phyloP scores from a whole-genome alignment of 2,888 invertebrate species.

The Campoplex capitator region DNA sequence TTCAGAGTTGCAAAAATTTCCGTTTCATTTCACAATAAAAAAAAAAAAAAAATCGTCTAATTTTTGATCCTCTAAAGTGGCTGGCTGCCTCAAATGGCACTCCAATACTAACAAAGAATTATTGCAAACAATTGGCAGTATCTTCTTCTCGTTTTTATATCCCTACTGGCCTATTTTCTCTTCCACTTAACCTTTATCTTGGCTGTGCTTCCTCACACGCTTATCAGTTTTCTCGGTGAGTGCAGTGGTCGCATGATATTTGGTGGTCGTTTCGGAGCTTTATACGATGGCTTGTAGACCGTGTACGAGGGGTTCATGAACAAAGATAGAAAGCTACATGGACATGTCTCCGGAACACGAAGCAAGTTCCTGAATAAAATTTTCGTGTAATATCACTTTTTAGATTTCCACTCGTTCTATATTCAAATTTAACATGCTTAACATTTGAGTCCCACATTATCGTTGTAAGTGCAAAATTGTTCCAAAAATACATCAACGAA shows the following conservation, averaged over 20 bases:
- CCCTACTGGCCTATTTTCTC: constrained; percentile 32
- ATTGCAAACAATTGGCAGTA: constrained; percentile 30
- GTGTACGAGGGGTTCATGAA: constrained; percentile 2
- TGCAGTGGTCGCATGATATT: constrained; percentile 49
- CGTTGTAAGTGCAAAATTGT: not conserved
- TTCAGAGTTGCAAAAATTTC: too few species aligned
- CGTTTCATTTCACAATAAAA: too few species aligned
- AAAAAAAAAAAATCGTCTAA: too few species aligned
- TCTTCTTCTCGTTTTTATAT: constrained; percentile 10
- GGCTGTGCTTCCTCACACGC: constrained; percentile 17
- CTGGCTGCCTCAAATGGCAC: not conserved
- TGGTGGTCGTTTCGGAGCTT: constrained; percentile 49
- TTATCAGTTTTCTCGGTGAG: constrained; percentile 46
- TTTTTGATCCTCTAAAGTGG: too few species aligned
- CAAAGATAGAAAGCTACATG: constrained; percentile 19
- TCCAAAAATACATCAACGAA: not conserved
- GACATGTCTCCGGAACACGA: not conserved
- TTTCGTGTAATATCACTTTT: not conserved
- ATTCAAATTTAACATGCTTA: not conserved
- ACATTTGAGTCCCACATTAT: not conserved
- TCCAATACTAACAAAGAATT: constrained; percentile 32
- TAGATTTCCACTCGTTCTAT: not conserved
- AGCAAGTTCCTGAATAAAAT: constrained; percentile 16
- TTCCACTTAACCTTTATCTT: constrained; percentile 25
- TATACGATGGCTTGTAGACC: constrained; percentile 20